These are phyloP conservation scores for Paradoxurus hermaphroditus DNA, from an alignment of 2,113 vertebrate species.

Conservation along the genomic window DNA sequence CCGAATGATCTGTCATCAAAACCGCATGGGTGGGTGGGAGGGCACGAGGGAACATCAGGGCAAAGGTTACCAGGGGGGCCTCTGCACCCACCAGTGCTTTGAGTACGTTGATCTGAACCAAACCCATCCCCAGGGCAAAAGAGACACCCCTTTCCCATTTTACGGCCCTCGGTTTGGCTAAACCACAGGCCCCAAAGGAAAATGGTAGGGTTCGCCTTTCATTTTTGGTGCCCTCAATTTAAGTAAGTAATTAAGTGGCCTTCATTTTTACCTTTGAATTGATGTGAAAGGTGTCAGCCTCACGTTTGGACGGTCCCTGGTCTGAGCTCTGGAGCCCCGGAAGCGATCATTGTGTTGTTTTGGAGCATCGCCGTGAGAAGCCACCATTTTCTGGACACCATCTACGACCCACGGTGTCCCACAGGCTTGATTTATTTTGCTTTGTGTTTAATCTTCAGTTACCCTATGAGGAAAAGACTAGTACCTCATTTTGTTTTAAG, in stretches of 20 bases:
- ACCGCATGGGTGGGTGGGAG: neutral
- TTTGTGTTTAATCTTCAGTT: neutral
- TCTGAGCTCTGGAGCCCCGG: neutral
- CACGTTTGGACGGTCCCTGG: neutral
- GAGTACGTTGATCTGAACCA: neutral
- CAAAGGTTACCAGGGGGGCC: fast-evolving
- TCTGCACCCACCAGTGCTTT: fast-evolving
- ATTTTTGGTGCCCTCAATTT: neutral
- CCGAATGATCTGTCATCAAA: constrained; percentile 24
- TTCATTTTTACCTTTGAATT: neutral
- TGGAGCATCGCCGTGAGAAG: neutral
- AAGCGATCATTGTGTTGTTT: neutral
- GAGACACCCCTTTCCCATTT: neutral
- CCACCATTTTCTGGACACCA: neutral
- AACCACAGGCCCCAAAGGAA: neutral
- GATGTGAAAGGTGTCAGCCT: neutral
- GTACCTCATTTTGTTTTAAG: neutral
- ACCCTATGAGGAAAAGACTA: neutral
- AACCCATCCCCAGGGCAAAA: neutral
- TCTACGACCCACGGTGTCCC: neutral
- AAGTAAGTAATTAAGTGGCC: neutral
- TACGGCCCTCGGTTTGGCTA: neutral
- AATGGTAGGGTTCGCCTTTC: neutral
- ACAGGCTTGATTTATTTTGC: neutral
- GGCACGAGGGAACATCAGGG: fast-evolving